phyloP scores from a whole-genome alignment of 2,888 invertebrate species.

The Onthophagus sagittarius region DNA sequence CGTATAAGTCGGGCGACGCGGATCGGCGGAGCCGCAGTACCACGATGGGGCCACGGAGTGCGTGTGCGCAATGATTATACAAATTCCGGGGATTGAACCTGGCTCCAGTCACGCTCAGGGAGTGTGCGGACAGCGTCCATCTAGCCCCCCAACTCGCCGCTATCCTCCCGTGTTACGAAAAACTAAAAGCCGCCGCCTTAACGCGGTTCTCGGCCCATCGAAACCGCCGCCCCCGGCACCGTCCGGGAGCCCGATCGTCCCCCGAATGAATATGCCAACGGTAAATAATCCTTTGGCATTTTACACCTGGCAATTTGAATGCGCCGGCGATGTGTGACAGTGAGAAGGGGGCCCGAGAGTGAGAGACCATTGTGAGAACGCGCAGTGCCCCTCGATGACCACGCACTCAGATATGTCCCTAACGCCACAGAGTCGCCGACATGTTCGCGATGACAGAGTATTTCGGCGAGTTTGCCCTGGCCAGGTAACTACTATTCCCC shows the following conservation, averaged over 20 bases:
- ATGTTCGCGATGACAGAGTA: slow-evolving; percentile 55
- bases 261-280: neutral
- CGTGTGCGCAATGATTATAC: slow-evolving; percentile 31
- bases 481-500: slow-evolving; percentile 43
- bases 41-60: slow-evolving; percentile 20
- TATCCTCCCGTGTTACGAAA: neutral
- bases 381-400: slow-evolving; percentile 15
- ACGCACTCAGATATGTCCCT: slow-evolving; percentile 28
- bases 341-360: slow-evolving; percentile 2
- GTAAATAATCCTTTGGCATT: neutral
- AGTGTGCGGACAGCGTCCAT: slow-evolving; percentile 29
- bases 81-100: slow-evolving; percentile 30
- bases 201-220: neutral
- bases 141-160: slow-evolving; percentile 24
- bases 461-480: slow-evolving; percentile 52
- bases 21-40: neutral
- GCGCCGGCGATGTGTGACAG: neutral
- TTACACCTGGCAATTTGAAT: neutral
- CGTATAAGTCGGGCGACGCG: neutral
- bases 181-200: neutral
- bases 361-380: neutral
- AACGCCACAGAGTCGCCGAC: slow-evolving; percentile 34
- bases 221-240: neutral
- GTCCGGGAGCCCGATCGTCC: neutral
- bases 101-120: slow-evolving; percentile 33